Evolutionary conservation across 2,797 vertebrate species (phyloP).

Genomic region (Odontamblyopus rebecca): DNA sequence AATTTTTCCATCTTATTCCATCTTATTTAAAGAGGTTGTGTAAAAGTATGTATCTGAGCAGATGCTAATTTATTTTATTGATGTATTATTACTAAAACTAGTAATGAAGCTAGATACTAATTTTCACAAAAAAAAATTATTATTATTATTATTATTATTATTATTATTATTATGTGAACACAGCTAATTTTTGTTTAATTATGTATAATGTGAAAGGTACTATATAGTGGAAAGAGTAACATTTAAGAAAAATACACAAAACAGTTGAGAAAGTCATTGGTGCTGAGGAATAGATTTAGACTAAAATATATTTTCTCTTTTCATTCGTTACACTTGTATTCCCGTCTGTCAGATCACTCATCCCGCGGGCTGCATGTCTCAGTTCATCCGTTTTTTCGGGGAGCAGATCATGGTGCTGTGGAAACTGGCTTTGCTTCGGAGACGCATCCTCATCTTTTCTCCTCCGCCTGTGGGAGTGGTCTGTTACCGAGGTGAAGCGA

Average conservation of each 20-base stretch:
- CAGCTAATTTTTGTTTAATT: no score
- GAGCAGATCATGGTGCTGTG: conserved; percentile 95
- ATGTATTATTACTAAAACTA: no score
- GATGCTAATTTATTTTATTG: no score
- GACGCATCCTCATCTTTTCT: conserved; percentile 94
- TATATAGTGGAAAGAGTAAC: not conserved
- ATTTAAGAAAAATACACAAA: not conserved
- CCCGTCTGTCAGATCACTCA: conserved; percentile 86
- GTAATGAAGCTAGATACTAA: no score
- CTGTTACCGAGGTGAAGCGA: conserved; percentile 89
- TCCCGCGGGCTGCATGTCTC: conserved; percentile 95
- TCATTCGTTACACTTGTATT: not conserved
- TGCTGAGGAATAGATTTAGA: not conserved
- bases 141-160: no score
- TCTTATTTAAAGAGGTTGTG: no score
- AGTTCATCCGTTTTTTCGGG: conserved; percentile 96
- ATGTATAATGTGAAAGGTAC: conserved; percentile 79
- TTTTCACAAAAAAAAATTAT: no score
- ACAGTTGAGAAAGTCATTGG: not conserved
- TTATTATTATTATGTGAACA: no score
- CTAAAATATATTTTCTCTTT: not conserved
- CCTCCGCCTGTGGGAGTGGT: conserved; percentile 93
- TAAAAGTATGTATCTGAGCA: no score
- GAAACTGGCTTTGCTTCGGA: conserved; percentile 92
- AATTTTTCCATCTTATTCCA: no score